Conservation (phyloP, 2,888 invertebrate species). For the Lutraria lutraria region DNA sequence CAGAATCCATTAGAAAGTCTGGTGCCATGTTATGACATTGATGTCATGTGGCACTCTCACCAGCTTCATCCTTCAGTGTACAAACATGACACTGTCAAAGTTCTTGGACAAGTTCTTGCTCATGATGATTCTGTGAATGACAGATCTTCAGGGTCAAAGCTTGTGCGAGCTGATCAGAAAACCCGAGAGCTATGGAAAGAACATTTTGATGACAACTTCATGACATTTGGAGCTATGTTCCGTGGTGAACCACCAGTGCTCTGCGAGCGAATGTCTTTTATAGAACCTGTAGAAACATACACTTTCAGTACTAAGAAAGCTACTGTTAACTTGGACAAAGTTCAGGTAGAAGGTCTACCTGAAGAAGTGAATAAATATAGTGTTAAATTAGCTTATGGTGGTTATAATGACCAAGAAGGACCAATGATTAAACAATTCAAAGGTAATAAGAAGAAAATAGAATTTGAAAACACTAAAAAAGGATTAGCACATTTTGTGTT, state of each 20-base stretch:
- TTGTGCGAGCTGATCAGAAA: conserved; percentile 86
- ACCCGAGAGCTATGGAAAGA: conserved; percentile 87
- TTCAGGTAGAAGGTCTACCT: conserved; percentile 76
- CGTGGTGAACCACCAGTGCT: conserved; percentile 86
- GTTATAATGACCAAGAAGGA: conserved; percentile 72
- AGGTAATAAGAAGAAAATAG: conserved; percentile 73
- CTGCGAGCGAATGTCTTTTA: conserved; percentile 85
- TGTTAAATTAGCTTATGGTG: conserved; percentile 74
- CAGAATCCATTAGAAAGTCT: conserved; percentile 87
- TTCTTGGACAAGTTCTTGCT: conserved; percentile 86
- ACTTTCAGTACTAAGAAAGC: conserved; percentile 82
- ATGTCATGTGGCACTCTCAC: conserved; percentile 88
- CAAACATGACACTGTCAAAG: conserved; percentile 81
- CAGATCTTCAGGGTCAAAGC: conserved; percentile 86
- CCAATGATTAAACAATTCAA: conserved; percentile 71
- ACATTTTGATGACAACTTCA: conserved; percentile 86
- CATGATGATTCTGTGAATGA: conserved; percentile 88
- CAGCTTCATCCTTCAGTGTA: conserved; percentile 86
- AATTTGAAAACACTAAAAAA: conserved; percentile 78
- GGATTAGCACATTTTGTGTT: conserved; percentile 83
- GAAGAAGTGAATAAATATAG: conserved; percentile 79
- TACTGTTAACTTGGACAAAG: conserved; percentile 73
- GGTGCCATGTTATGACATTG: conserved; percentile 88
- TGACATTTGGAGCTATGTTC: conserved; percentile 87
- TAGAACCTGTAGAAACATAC: conserved; percentile 82